phyloP scores from a whole-genome alignment of 2,797 vertebrate species.

The Fistularia tabacaria region DNA sequence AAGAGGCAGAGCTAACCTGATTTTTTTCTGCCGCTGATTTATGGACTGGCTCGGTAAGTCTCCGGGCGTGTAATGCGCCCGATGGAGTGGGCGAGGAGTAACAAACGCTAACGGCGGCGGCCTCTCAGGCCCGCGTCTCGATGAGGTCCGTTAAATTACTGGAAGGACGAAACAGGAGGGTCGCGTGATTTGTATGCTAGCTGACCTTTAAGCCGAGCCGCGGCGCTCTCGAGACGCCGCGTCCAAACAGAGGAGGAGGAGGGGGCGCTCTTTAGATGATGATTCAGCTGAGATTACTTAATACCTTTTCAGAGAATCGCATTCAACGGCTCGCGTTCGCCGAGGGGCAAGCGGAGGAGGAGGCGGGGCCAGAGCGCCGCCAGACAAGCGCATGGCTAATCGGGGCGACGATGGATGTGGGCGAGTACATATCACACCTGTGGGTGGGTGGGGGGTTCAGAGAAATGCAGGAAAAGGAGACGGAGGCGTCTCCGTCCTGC shows the following conservation, averaged over 20 bases:
- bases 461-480: too few species aligned
- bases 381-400: too few species aligned
- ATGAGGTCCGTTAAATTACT: slow-evolving; percentile 53
- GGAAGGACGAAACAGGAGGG: slow-evolving; percentile 53
- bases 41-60: slow-evolving; percentile 56
- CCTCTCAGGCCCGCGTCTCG: slow-evolving; percentile 40
- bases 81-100: slow-evolving; percentile 43
- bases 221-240: slow-evolving; percentile 46
- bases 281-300: too few species aligned
- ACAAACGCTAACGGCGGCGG: slow-evolving; percentile 30
- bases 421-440: too few species aligned
- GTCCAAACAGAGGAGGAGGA: slow-evolving; percentile 29
- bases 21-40: slow-evolving; percentile 53
- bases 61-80: slow-evolving; percentile 45
- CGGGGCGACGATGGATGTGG: too few species aligned
- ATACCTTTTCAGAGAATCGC: too few species aligned
- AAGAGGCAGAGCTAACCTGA: slow-evolving; percentile 48
- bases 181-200: slow-evolving; percentile 61
- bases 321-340: too few species aligned
- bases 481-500: too few species aligned
- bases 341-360: too few species aligned
- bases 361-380: too few species aligned
- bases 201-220: slow-evolving; percentile 65
- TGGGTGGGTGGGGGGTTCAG: too few species aligned
- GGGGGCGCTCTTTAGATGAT: too few species aligned